phyloP scores from a whole-genome alignment of 2,888 invertebrate species.

The Rosalia funebris region DNA sequence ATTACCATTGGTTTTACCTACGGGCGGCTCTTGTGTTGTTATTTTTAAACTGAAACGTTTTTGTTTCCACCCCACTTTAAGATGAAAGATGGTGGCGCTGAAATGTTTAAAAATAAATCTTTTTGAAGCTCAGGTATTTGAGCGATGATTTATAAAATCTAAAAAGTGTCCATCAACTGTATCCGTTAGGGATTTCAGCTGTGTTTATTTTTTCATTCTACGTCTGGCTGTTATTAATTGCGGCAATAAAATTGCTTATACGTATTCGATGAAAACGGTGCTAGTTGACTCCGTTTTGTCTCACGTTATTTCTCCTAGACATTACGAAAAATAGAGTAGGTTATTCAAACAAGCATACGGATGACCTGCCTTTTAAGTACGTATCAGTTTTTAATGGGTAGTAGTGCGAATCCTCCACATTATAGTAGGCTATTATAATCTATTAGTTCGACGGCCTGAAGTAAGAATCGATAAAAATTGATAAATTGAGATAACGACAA shows the following conservation, averaged over 20 bases:
- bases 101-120: constrained; percentile 33
- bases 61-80: constrained; percentile 29
- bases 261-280: neutral
- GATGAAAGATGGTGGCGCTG: constrained; percentile 35
- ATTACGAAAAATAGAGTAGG: too few species aligned
- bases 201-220: constrained; percentile 15
- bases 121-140: constrained; percentile 24
- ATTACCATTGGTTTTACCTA: constrained; percentile 46
- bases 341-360: too few species aligned
- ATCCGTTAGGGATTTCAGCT: constrained; percentile 19
- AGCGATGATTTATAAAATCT: constrained; percentile 21
- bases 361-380: too few species aligned
- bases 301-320: too few species aligned
- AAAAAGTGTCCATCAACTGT: constrained; percentile 21
- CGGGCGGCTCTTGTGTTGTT: constrained; percentile 28
- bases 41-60: constrained; percentile 31
- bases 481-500: too few species aligned
- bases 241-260: neutral
- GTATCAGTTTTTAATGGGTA: too few species aligned
- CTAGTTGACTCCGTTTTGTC: neutral
- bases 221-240: constrained; percentile 5
- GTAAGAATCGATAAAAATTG: too few species aligned
- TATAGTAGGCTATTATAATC: too few species aligned
- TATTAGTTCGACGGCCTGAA: too few species aligned
- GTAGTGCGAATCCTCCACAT: too few species aligned